Conservation (phyloP, 2,797 vertebrate species). For the Channa striata region DNA sequence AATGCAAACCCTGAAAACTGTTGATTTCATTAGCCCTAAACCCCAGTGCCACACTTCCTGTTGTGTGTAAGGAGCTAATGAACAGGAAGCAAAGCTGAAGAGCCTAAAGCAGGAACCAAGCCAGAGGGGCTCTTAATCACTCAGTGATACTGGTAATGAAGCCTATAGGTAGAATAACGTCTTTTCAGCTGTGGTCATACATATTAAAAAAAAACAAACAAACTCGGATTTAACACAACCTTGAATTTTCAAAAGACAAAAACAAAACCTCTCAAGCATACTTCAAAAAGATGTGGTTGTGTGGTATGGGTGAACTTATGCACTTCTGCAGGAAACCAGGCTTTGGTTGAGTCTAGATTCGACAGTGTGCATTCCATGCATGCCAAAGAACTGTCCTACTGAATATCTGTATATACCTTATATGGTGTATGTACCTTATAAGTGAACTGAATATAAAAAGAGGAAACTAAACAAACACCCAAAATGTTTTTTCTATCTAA, state of each 20-base stretch:
- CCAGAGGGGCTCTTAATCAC: not conserved
- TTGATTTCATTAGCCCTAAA: conserved; percentile 9
- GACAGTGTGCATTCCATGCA: not conserved
- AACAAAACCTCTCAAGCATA: too few species aligned
- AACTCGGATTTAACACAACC: not conserved
- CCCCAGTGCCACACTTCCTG: conserved; percentile 25
- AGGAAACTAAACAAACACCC: not conserved
- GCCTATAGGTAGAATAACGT: not conserved
- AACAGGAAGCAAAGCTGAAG: conserved; percentile 46
- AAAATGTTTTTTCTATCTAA: not conserved
- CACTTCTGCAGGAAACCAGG: conserved; percentile 42
- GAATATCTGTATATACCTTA: too few species aligned
- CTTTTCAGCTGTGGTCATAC: not conserved
- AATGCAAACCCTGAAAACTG: not conserved
- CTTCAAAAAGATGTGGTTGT: conserved; percentile 17
- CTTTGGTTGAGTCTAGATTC: conserved; percentile 9
- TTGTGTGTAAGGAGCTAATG: not conserved
- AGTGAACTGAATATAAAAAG: not conserved
- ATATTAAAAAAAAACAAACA: not conserved
- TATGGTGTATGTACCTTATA: too few species aligned
- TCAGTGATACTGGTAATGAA: not conserved
- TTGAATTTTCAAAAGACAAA: too few species aligned
- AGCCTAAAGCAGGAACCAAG: conserved; percentile 23
- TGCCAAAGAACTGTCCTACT: not conserved
- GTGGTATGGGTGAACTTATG: conserved; percentile 8